These are phyloP conservation scores for Limnodromus scolopaceus DNA, from an alignment of 2,797 vertebrate genomes.

Conservation along the genomic window DNA sequence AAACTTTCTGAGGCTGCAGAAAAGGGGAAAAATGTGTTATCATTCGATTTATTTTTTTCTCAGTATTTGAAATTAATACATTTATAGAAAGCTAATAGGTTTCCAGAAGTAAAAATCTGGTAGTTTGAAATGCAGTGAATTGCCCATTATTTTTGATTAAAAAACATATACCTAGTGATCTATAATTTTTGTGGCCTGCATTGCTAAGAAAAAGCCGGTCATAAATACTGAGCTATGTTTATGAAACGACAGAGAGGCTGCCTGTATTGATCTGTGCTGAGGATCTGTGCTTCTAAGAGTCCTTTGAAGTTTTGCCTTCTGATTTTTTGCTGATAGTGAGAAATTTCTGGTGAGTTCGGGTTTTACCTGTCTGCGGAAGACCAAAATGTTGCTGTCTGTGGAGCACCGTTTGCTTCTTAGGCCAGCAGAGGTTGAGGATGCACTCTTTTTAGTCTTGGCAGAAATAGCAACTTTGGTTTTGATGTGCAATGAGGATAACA, in stretches of 20 bases:
- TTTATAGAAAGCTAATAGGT: constrained; percentile 67
- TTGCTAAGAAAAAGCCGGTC: constrained; percentile 12
- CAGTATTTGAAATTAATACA: constrained; percentile 64
- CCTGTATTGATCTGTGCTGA: background rate
- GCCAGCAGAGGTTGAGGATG: background rate
- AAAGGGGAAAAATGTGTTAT: constrained; percentile 56
- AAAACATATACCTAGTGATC: background rate
- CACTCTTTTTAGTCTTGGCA: background rate
- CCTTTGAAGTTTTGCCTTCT: background rate
- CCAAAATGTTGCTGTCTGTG: background rate
- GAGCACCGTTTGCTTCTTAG: background rate
- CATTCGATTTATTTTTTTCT: constrained; percentile 65
- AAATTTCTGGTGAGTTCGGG: background rate
- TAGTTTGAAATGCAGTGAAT: constrained; percentile 58
- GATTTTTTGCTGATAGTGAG: background rate
- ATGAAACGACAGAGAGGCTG: background rate
- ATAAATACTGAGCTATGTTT: background rate
- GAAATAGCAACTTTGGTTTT: background rate
- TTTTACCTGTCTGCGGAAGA: background rate
- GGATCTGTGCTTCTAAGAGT: background rate
- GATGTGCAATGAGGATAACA: constrained; percentile 8
- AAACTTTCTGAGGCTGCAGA: constrained; percentile 69
- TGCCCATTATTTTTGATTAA: constrained; percentile 37
- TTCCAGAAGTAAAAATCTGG: constrained; percentile 72
- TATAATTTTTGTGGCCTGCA: background rate